Conservation (phyloP, 53 echinoderm and acorn worm genomes). For the Glandiceps talaboti region DNA sequence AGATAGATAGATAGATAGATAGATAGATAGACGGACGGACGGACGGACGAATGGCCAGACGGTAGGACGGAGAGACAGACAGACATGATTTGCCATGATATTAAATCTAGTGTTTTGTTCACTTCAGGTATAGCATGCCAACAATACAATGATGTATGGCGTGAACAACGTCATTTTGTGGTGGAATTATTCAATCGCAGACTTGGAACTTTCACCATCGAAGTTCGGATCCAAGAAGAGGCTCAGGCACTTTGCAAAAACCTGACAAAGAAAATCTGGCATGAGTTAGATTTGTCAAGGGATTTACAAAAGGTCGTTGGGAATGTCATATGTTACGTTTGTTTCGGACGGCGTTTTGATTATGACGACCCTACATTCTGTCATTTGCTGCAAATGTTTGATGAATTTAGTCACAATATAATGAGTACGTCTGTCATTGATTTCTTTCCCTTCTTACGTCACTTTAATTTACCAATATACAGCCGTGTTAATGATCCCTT, state of each 20-base stretch:
- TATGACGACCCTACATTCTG: not conserved
- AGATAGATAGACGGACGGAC: too few species aligned
- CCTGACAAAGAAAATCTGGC: not conserved
- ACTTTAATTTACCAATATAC: not conserved
- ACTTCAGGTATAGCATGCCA: not conserved
- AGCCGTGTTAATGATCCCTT: constrained; percentile 19
- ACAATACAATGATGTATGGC: not conserved
- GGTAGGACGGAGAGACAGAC: too few species aligned
- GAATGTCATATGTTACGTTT: not conserved
- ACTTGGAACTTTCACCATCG: not conserved
- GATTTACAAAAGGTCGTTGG: not conserved
- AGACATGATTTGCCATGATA: too few species aligned
- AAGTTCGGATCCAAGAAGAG: not conserved
- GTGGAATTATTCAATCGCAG: not conserved
- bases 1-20: too few species aligned
- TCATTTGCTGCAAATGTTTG: not conserved
- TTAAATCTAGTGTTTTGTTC: too few species aligned
- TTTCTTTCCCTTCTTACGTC: not conserved
- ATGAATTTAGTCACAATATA: not conserved
- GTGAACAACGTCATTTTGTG: not conserved
- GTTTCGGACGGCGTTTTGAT: not conserved
- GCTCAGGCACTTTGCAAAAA: not conserved
- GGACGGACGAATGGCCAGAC: too few species aligned
- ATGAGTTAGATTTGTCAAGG: not conserved
- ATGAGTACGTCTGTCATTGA: not conserved